These are phyloP conservation scores for Cichladusa arquata DNA, from an alignment of 2,113 vertebrate genomes.

Conservation along the genomic window DNA sequence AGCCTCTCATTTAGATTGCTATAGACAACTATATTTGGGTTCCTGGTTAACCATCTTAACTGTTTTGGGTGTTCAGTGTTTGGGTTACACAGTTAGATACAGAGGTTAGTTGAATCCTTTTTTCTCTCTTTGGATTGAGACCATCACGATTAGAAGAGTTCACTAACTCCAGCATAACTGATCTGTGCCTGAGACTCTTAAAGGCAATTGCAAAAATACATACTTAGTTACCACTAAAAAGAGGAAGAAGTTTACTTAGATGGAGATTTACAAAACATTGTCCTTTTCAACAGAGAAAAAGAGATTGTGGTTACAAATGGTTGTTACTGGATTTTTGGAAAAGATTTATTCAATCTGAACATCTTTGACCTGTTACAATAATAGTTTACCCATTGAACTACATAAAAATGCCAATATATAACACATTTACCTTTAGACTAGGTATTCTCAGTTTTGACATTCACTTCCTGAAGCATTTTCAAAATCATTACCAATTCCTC, in stretches of 20 bases:
- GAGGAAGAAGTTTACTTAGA: neutral
- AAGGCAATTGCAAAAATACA: neutral
- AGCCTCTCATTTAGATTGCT: neutral
- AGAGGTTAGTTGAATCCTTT: neutral
- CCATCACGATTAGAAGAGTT: neutral
- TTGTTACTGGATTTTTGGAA: neutral
- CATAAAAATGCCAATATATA: neutral
- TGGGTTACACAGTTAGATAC: neutral
- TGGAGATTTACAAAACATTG: neutral
- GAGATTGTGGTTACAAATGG: neutral
- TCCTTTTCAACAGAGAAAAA: neutral
- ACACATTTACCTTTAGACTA: neutral
- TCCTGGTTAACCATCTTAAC: neutral
- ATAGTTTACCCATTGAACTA: neutral
- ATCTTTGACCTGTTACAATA: neutral
- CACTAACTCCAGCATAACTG: neutral
- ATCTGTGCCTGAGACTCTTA: neutral
- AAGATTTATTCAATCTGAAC: neutral
- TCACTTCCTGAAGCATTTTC: neutral
- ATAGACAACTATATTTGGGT: neutral
- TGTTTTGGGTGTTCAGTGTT: neutral
- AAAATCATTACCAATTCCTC: neutral
- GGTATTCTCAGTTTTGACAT: neutral
- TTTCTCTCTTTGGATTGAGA: neutral
- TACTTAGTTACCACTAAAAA: neutral